Base-by-base conservation (phyloP, 2,888 invertebrate species). In the Brachycybe producta region DNA sequence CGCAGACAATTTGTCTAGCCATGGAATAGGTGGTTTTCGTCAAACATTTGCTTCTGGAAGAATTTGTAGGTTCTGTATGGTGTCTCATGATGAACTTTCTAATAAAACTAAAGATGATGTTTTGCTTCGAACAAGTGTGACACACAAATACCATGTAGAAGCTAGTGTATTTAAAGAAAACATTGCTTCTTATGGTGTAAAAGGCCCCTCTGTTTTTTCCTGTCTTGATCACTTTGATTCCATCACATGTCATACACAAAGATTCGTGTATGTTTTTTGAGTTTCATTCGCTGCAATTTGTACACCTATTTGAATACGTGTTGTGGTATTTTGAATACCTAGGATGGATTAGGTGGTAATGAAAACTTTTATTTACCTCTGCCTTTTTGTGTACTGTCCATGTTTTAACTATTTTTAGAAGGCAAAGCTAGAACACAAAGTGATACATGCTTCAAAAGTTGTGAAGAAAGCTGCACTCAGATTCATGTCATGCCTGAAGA, bases 171-270 rank as follows among this genome's bases (percentile, higher is more conserved):
- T n/a, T n/a, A n/a, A n/a, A n/a, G n/a, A n/a, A n/a, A n/a, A n/a
- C n/a, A n/a, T n/a, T n/a, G n/a, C n/a, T n/a, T n/a, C n/a, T 38
- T 38, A 38, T 38, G 38, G 38, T 8, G 15, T 38, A 7, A 38
- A 7, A 7, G 7, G 7, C 15, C 8, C 8, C 11, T 8, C n/a
- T 15, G 11, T 15, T 8, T 38, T n/a, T 15, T 38, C 38, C 17
- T 8, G 17, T 7, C 8, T 38, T 7, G 17, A 38, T 38, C 7
- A 17, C 15, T 8, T 38, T 8, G 7, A 7, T 11, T 13, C 38
- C 15, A 8, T 38, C 11, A 38, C 8, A 38, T 38, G 8, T 38
- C 15, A n/a, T 15, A 13, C 15, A 8, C 38, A 7, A 11, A 17
- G 17, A 8, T 8, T 38, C 17, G 17, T 38, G 38, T 17, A 38